phyloP scores from a whole-genome alignment of 2,113 vertebrate genomes.

The Pongo abelii region DNA sequence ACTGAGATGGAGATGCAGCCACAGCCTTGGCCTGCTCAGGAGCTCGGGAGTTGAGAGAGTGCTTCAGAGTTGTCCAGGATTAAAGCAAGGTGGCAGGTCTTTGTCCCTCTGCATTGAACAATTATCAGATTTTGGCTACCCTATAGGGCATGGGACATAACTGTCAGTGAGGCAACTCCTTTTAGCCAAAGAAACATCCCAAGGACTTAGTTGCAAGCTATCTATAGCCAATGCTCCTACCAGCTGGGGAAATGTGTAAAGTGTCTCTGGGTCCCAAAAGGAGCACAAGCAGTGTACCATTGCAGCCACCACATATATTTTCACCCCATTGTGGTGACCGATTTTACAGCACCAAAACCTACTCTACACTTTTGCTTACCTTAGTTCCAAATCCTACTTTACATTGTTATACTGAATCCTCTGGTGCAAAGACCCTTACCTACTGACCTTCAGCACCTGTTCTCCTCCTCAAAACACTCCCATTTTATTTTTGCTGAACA shows the following conservation, averaged over 20 bases:
- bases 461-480: neutral
- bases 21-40: neutral
- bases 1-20: neutral
- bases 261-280: too few species aligned
- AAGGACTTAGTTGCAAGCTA: neutral
- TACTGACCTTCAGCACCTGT: neutral
- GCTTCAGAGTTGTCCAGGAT: neutral
- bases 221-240: neutral
- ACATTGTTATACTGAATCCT: neutral
- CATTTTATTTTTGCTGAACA: neutral
- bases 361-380: neutral
- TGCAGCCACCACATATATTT: neutral
- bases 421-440: neutral
- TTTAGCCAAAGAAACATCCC: neutral
- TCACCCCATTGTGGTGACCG: neutral
- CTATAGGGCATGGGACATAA: neutral
- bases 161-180: neutral
- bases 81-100: neutral
- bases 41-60: neutral
- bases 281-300: neutral
- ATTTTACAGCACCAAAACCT: neutral
- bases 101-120: neutral
- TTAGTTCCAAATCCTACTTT: neutral
- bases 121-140: neutral
- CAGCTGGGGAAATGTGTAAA: neutral